phyloP scores from a whole-genome alignment of 2,113 vertebrate genomes.

The Charadrius vociferus region DNA sequence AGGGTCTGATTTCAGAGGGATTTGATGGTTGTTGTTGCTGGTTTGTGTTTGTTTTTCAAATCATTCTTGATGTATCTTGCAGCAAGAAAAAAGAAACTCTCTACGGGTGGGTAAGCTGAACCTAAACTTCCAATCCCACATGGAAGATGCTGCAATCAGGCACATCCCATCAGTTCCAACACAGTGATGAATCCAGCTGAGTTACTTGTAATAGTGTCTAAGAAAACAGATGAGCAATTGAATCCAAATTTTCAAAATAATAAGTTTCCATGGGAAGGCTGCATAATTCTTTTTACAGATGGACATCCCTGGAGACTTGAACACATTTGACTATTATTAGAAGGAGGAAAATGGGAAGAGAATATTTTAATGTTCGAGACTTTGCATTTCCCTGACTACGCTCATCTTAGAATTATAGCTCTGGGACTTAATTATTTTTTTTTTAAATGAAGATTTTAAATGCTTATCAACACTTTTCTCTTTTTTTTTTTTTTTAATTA shows the following conservation, averaged over 20 bases:
- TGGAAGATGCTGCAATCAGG: neutral
- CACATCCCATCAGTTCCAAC: constrained; percentile 12
- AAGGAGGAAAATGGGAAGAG: neutral
- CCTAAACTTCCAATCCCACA: neutral
- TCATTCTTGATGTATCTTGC: neutral
- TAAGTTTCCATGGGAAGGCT: neutral
- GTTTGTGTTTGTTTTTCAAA: constrained; percentile 24
- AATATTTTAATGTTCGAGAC: neutral
- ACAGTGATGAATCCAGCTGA: constrained; percentile 27
- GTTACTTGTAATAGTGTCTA: neutral
- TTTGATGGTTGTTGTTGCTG: neutral
- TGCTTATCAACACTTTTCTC: constrained; percentile 19
- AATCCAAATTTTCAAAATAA: constrained; percentile 48
- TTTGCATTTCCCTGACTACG: constrained; percentile 25
- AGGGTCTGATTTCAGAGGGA: constrained; percentile 15
- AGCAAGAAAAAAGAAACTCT: constrained; percentile 8
- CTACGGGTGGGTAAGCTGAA: neutral
- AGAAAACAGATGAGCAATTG: constrained; percentile 44
- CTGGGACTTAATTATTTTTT: neutral
- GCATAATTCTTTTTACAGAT: constrained; percentile 43
- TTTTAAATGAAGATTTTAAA: neutral
- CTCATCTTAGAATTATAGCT: constrained; percentile 40
- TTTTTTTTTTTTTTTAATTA: neutral
- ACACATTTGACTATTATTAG: constrained; percentile 24
- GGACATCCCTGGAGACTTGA: constrained; percentile 24